Evolutionary conservation across 2,797 vertebrate genomes (phyloP), one percentile per base, ranked within the genome.

Genomic region (Thaleichthys pacificus): DNA sequence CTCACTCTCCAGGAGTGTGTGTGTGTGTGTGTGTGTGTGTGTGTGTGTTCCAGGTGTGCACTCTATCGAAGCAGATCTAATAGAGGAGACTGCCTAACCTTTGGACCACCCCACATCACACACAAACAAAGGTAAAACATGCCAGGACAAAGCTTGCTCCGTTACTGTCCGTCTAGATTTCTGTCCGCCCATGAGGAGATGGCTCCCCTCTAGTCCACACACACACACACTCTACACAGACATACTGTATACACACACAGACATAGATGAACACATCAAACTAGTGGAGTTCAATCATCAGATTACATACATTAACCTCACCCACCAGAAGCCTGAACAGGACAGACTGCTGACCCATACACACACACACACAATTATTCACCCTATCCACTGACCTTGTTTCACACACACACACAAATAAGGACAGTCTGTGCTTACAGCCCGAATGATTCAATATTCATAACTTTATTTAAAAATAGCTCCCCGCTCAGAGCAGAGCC

Each of bases 381-480:
- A 38, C 35, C 35, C 35, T 38, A 11, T 47, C 42, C 3, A 47
- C 42, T 47, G 42, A 47, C 38, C 38, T 42, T 42, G 38, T 42
- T 35, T 19, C 17, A 9, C 7, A 21, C 28, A 24, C 62, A 17
- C 38, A 51, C 61, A 51, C 69, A 63, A 61, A 71, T 9, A 61
- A 21, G 21, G 5, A 14, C 28, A 28, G 22, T 12, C 57, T 82
- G 76, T 80, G 71, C 79, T 73, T 47, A 17, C 38, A 4, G 14
- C 73, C 0, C 0, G 0, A 0, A 71, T 74, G 58, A 86, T 88
- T 87, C 81, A 86, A 88, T 86, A 86, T 86, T 87, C 82, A 88
- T 81, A 77, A 76, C 78, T 74, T 82, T 67, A 72, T 82, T 79
- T 82, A 77, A 77, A 84, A 85, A 80, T 71, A 85, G n/a, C 74